phyloP scores from a whole-genome alignment of 2,113 vertebrate species.

The Dipodomys ordii region DNA sequence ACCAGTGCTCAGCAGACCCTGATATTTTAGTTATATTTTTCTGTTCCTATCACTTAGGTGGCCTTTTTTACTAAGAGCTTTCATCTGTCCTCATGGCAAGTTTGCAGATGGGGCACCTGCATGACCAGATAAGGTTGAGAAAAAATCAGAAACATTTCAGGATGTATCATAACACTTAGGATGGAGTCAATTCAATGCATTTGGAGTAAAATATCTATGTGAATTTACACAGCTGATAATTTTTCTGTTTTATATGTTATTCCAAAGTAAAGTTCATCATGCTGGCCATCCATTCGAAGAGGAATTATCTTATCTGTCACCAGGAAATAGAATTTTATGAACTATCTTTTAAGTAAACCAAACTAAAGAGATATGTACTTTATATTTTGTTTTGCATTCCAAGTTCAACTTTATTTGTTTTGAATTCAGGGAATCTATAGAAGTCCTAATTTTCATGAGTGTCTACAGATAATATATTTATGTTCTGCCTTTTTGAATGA shows the following conservation, averaged over 20 bases:
- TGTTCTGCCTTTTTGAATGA: not conserved
- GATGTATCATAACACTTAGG: not conserved
- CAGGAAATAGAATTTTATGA: conserved; percentile 44
- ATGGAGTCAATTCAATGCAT: conserved; percentile 40
- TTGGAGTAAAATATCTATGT: conserved; percentile 40
- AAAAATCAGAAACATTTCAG: conserved; percentile 31
- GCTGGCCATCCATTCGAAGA: conserved; percentile 5
- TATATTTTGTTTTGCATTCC: conserved; percentile 46
- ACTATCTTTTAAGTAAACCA: conserved; percentile 63
- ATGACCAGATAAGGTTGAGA: conserved; percentile 27
- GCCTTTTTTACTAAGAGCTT: not conserved
- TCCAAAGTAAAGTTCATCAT: conserved; percentile 60
- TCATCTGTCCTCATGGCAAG: no score
- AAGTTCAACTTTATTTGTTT: conserved; percentile 59
- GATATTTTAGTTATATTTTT: not conserved
- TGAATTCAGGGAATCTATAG: conserved; percentile 3
- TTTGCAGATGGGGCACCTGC: not conserved
- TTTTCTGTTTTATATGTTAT: conserved; percentile 65
- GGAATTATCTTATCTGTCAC: conserved; percentile 44
- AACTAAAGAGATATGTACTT: conserved; percentile 22
- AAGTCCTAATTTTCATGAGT: conserved; percentile 44
- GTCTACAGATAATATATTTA: conserved; percentile 50
- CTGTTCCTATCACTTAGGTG: not conserved
- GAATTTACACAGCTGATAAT: conserved; percentile 33
- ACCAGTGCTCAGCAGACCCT: no score